These are phyloP conservation scores for Corapipo altera DNA, from an alignment of 2,113 vertebrate species.

Conservation along the genomic window DNA sequence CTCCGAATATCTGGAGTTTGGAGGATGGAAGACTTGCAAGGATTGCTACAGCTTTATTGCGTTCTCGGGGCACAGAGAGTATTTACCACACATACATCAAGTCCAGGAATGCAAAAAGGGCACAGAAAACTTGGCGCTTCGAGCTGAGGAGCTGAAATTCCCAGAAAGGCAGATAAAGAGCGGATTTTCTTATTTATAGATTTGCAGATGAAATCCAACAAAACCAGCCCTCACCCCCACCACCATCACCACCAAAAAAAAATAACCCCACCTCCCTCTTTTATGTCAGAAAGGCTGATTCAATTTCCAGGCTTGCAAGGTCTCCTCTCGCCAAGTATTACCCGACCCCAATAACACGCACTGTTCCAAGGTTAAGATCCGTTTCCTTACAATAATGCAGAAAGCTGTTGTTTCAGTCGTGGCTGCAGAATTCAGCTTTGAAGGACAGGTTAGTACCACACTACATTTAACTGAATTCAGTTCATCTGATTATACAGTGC, in stretches of 20 bases:
- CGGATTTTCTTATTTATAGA: conserved; percentile 74
- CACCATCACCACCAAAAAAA: neutral
- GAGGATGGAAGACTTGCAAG: conserved; percentile 69
- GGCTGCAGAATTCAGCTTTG: conserved; percentile 72
- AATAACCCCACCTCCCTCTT: conserved; percentile 21
- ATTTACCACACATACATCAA: conserved; percentile 74
- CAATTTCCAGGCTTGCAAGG: conserved; percentile 74
- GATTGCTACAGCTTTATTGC: conserved; percentile 75
- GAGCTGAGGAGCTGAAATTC: conserved; percentile 68
- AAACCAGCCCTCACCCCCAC: neutral
- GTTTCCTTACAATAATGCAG: conserved; percentile 67
- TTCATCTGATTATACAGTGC: conserved; percentile 84
- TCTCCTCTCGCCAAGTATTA: conserved; percentile 61
- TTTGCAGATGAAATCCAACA: conserved; percentile 71
- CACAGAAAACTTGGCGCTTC: conserved; percentile 59
- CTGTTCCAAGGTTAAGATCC: conserved; percentile 69
- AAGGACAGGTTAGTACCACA: conserved; percentile 82
- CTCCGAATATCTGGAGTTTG: conserved; percentile 67
- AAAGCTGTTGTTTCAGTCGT: conserved; percentile 62
- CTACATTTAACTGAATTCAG: conserved; percentile 79
- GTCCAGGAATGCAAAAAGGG: conserved; percentile 69
- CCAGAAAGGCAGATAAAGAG: conserved; percentile 69
- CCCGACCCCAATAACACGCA: conserved; percentile 45
- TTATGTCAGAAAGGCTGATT: conserved; percentile 68
- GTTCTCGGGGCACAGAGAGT: conserved; percentile 71